Conservation (phyloP, 2,797 vertebrate species). For the Hephaestus fuliginosus region DNA sequence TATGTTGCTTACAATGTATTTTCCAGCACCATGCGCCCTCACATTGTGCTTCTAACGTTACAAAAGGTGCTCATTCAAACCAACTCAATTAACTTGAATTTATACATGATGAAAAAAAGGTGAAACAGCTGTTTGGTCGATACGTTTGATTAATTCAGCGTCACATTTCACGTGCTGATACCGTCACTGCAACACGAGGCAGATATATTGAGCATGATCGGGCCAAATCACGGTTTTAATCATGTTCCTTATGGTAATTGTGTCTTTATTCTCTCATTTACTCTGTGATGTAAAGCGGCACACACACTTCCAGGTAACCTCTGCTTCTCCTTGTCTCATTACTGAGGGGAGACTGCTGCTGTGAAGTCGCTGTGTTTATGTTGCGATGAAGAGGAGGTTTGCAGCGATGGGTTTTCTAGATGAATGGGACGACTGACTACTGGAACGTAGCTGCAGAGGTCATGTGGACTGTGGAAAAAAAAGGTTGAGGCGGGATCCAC, state of each 20-base stretch:
- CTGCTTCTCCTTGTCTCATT: not conserved
- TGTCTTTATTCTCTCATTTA: not conserved
- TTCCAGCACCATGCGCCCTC: not conserved
- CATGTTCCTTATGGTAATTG: not conserved
- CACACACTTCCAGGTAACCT: not conserved
- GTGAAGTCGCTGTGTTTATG: not conserved
- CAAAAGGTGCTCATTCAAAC: too few relatives aligned
- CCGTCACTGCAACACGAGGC: not conserved
- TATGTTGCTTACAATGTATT: constrained; percentile 1
- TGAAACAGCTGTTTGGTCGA: not conserved
- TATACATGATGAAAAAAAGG: not conserved
- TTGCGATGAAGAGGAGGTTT: not conserved
- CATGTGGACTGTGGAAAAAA: not conserved
- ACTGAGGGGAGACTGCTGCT: not conserved
- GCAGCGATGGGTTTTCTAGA: not conserved
- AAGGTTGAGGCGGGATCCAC: not conserved
- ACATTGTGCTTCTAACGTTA: too few relatives aligned
- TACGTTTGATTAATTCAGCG: not conserved
- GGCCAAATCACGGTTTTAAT: not conserved
- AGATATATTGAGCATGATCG: not conserved
- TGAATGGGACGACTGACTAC: not conserved
- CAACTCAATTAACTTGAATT: not conserved
- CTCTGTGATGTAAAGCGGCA: not conserved
- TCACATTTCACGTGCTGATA: not conserved
- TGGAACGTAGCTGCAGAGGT: not conserved